Base-by-base conservation (phyloP, 2,113 vertebrate species). In the Taurulus bubalis region DNA sequence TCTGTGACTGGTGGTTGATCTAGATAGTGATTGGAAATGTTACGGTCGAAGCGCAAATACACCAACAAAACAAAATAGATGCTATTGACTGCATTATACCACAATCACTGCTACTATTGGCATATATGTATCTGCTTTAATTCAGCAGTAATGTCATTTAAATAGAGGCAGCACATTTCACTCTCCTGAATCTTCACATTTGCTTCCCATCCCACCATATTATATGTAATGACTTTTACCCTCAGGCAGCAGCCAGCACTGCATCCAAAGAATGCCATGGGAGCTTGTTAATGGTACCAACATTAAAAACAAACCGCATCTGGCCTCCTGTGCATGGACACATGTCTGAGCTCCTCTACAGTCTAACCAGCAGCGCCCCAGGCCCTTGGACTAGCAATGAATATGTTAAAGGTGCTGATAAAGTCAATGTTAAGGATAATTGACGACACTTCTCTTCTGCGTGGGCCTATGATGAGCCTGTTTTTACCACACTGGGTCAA, bases 281-380 rank as follows among this genome's bases (percentile, higher is more conserved):
- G 91, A 94, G 84, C 82, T 30, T 34, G 71, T 78, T 93, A 93
- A 94, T 93, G 82, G 94, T 83, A 89, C 55, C 68, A 47, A 84
- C 91, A 92, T 93, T 90, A 90, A 88, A 91, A 86, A 86, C 89
- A 90, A 58, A 83, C 81, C 71, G 90, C 91, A 92, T 92, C 91
- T 94, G 90, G 89, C 84, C 88, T 86, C 64, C 84, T 81, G 84
- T 80, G 81, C 84, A 80, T 34, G 42, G 71, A 79, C 88, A 90
- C 87, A 89, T 91, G 82, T 87, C 79, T 89, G 42, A 87, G 85
- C 67, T 90, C 67, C 79, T 75, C 81, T 74, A 80, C 84, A 82
- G 77, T 83, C 63, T 73, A 83, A 87, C 84, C 78, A 87, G 82
- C 34, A 71, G 58, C 0, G 75, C 89, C 83, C 63, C 66, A 8